Evolutionary conservation across 2,113 vertebrate species (phyloP), one percentile per base, ranked within the genome.

Genomic region (Addax nasomaculatus): DNA sequence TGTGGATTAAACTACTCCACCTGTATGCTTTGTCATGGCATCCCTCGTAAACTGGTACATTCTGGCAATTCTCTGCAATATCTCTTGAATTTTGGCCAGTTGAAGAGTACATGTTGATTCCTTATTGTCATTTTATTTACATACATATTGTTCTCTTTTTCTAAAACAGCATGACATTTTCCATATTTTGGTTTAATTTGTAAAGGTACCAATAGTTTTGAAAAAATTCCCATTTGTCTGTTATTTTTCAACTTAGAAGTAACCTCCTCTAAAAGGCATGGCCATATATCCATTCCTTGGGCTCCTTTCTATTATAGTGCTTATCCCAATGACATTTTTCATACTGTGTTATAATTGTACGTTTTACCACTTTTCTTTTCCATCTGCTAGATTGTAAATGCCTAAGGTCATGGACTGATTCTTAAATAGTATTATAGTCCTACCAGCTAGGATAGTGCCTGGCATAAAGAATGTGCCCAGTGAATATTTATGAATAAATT

Each of bases 401-500:
- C 29, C 30, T 30, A 88, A 39, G 19, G 27, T 55, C 67, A 85
- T 23, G 45, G 53, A 81, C 8, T 85, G 13, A 93, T 79, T 84
- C 36, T 53, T 95, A 23, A 84, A 49, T 57, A 43, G 79, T 39
- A 36, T 64, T 91, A 49, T 88, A 55, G 79, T 60, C 10, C 4
- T 88, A 73, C 43, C 27, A 21, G 27, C 11, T 73, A 89, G 57
- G 9, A 60, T 92, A 91, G 43, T 70, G 5, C 45, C 25, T 62
- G 27, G 76, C 21, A 43, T 57, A 95, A 84, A 49, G 25, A 95
- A 85, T 62, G 43, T 84, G 43, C 27, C 84, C 49, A 91, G 17
- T 53, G 84, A 91, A 85, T 96, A 89, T 89, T 96, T 67, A n/a
- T 80, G n/a, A 91, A 88, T 86, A 85, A 93, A 55, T 91, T 96